A percentile compares a stretch with the other conserved stretches of the same genome.
These are phyloP conservation scores for Siphonodentalium dalli DNA, from an alignment of 2,888 invertebrate genomes.

Conservation along the genomic window DNA sequence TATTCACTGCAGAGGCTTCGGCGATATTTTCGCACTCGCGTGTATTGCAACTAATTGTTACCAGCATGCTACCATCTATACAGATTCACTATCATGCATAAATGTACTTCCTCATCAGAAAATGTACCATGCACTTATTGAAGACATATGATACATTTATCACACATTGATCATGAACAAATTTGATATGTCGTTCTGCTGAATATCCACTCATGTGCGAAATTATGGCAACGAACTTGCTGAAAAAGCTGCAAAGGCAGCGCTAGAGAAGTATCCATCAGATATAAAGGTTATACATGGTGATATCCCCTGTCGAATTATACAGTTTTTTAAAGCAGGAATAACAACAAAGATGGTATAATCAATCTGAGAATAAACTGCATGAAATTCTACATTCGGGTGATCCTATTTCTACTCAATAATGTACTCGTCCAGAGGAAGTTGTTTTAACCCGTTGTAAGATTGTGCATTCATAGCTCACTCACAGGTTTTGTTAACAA, in stretches of 20 bases:
- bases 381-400: not conserved
- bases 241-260: constrained; percentile 1
- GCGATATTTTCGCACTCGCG: constrained; percentile 8
- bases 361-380: constrained; percentile 1
- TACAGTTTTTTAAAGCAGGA: not conserved
- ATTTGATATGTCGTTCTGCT: constrained; percentile 11
- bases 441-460: no score
- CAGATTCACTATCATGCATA: constrained; percentile 10
- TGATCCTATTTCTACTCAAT: no score
- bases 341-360: constrained; percentile 5
- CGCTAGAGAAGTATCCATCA: not conserved
- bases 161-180: not conserved
- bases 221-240: constrained; percentile 11
- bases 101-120: constrained; percentile 2
- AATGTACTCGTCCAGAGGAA: no score
- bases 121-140: not conserved
- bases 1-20: constrained; percentile 15
- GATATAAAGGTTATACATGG: not conserved
- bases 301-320: no score
- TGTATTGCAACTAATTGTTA: not conserved
- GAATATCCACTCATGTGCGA: constrained; percentile 13
- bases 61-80: constrained; percentile 2
- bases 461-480: no score
- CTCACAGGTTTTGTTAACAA: no score
- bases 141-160: constrained; percentile 2